Base-by-base conservation (phyloP, 2,888 invertebrate species). In the Apamea sordens region DNA sequence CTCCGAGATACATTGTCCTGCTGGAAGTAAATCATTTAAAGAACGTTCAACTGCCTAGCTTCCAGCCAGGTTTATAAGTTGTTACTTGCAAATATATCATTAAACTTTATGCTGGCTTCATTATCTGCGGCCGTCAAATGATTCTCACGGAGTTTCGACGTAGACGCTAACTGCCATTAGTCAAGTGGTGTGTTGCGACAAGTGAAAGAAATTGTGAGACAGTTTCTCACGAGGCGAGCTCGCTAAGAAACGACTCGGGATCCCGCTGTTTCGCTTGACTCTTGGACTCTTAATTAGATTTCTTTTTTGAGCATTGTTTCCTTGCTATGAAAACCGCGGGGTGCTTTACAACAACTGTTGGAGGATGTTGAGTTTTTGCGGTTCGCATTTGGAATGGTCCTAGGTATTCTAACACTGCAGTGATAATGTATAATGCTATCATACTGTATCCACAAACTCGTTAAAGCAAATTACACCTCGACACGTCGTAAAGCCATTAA, bases 401-500 rank as follows among this genome's bases (percentile, higher is more conserved):
- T 80, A 72, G 50, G 82, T 79, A 80, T 79, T 82, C 79, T 80
- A 80, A 84, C 71, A 61, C 76, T 81, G 63, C 70, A 76, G 76
- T 82, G 80, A 86, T 90, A 83, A 79, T 87, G 76, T 86, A 84
- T 91, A 86, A 90, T 89, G 90, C 77, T 88, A 79, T 89, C 89
- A 90, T 89, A 88, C 88, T 89, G 89, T 86, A 89, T 90, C 89
- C 89, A 90, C 90, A 88, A 86, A 89, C 92, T 93, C 91, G 93
- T 94, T 93, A 92, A 92, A 93, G 92, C 92, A 93, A 94, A 95
- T 94, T 94, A 93, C 93, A 93, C 90, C 88, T 94, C 93, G 93
- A 93, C 94, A 95, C 93, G 90, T 95, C 94, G 94, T 96, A 94
- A 94, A 95, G 93, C 92, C 93, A 95, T 95, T 95, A 95, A 94